Percentiles rank a stretch among this genome's conserved stretches.
These are phyloP conservation scores for Megaceryle maxima DNA, from an alignment of 2,113 vertebrate genomes.

Conservation along the genomic window DNA sequence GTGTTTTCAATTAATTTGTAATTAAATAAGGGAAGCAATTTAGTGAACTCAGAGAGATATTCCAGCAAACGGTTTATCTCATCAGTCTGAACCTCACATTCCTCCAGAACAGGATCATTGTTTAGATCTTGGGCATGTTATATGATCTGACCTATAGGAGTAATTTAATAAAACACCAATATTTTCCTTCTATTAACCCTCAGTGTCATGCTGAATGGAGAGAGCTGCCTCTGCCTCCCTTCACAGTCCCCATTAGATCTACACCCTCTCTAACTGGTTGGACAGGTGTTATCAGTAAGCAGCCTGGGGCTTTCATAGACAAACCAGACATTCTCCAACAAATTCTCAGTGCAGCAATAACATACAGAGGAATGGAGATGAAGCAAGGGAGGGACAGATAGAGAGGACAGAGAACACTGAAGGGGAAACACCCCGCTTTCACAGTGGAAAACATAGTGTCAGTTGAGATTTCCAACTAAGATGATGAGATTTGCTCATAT, in stretches of 20 bases:
- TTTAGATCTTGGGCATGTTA: constrained; percentile 78
- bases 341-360: background rate
- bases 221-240: constrained; percentile 55
- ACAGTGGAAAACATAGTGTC: background rate
- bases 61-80: constrained; percentile 78
- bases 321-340: background rate
- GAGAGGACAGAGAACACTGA: background rate
- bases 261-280: background rate
- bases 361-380: background rate
- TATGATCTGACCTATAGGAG: constrained; percentile 75
- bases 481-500: background rate
- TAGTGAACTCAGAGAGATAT: constrained; percentile 74
- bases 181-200: constrained; percentile 82
- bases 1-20: constrained; percentile 85
- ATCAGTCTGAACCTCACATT: constrained; percentile 79
- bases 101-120: constrained; percentile 78
- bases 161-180: constrained; percentile 83
- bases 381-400: background rate
- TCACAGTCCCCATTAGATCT: background rate
- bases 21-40: constrained; percentile 86
- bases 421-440: background rate
- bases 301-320: background rate
- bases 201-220: constrained; percentile 49
- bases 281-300: constrained; percentile 52
- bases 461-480: background rate